Conservation (phyloP, 2,888 invertebrate genomes). For the Nephrotoma guestfalica region DNA sequence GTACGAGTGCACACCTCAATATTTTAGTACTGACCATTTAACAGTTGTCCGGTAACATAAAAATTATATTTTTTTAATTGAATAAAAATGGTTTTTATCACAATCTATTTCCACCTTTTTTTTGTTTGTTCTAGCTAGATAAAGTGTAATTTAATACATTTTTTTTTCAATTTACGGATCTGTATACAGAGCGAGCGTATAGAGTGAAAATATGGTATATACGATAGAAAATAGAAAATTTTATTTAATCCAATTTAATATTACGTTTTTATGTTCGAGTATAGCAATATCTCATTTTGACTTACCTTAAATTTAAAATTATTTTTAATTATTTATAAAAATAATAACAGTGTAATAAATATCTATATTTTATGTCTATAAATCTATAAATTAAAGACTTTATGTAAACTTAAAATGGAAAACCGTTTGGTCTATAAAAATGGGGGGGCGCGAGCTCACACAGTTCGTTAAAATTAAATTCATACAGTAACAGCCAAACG, state of each 20-base stretch:
- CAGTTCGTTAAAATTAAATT: neutral
- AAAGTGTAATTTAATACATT: neutral
- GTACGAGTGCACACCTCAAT: neutral
- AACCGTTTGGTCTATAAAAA: neutral
- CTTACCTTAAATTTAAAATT: neutral
- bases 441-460: too few species aligned
- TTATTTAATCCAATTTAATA: neutral
- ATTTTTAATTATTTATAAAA: neutral
- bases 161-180: neutral
- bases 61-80: neutral
- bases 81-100: neutral
- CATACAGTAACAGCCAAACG: slow-evolving; percentile 11
- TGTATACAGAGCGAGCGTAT: too few species aligned
- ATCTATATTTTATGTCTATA: neutral
- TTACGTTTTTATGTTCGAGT: too few species aligned
- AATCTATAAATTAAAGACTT: neutral
- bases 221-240: neutral
- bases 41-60: neutral
- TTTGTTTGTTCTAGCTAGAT: neutral
- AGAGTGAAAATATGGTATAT: too few species aligned
- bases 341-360: neutral
- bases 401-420: neutral
- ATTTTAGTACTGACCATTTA: neutral
- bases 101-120: neutral
- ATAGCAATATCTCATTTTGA: neutral